A percentile compares a stretch with the other conserved stretches of the same genome.
Conservation (phyloP, 2,113 vertebrate genomes). For the Epinephelus lanceolatus region DNA sequence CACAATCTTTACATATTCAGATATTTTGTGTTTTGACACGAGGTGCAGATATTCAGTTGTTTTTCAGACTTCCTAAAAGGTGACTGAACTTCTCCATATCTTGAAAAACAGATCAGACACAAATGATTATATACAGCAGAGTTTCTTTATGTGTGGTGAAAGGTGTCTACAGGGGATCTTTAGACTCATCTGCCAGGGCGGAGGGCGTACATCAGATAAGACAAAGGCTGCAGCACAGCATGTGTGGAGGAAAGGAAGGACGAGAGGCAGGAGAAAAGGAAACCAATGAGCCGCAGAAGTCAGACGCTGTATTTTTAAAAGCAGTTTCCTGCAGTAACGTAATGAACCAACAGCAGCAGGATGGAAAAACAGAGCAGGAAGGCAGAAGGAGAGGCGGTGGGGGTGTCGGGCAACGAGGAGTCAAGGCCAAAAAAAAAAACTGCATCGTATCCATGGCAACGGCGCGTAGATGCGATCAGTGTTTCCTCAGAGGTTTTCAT, state of each 20-base stretch:
- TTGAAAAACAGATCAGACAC: too few relatives aligned
- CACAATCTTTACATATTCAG: neutral
- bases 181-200: too few relatives aligned
- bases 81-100: too few relatives aligned
- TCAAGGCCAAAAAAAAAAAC: conserved; percentile 55
- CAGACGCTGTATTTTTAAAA: neutral
- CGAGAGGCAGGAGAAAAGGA: neutral
- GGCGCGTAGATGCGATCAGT: conserved; percentile 49
- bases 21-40: neutral
- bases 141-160: too few relatives aligned
- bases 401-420: conserved; percentile 6
- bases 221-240: neutral
- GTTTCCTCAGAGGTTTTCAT: conserved; percentile 43
- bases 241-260: neutral
- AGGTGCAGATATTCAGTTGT: too few relatives aligned
- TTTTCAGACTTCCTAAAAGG: too few relatives aligned
- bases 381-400: neutral
- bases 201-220: too few relatives aligned
- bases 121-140: too few relatives aligned
- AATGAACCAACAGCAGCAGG: neutral
- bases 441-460: conserved; percentile 75
- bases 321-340: neutral
- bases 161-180: neutral
- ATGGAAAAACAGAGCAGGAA: conserved; percentile 11
- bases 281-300: neutral